Evolutionary conservation across 1,140 invertebrate genomes (phyloP).

Genomic region (Belonocnema kinseyi): DNA sequence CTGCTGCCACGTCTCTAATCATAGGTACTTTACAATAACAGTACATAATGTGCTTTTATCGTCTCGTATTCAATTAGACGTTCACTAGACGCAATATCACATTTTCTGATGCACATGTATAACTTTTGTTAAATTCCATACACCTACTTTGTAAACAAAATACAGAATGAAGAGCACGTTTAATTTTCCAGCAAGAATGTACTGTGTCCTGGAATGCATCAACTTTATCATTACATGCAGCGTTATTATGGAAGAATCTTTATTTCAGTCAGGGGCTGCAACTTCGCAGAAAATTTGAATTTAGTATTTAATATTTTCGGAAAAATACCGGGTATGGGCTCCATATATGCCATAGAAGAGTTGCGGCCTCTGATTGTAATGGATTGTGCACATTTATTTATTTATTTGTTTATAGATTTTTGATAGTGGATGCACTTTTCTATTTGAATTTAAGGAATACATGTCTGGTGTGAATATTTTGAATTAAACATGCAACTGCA

Average conservation of each 20-base stretch:
- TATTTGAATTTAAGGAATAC: neutral
- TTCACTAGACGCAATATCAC: neutral
- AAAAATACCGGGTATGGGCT: too few species aligned
- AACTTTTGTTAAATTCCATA: too few species aligned
- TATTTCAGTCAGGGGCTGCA: neutral
- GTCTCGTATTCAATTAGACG: slow-evolving; percentile 40
- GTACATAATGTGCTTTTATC: slow-evolving; percentile 66
- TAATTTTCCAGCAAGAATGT: too few species aligned
- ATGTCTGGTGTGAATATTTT: neutral
- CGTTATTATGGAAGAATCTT: neutral
- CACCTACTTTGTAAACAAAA: too few species aligned
- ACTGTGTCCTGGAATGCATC: too few species aligned
- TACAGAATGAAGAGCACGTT: too few species aligned
- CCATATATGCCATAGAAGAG: too few species aligned
- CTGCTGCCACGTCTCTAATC: slow-evolving; percentile 80
- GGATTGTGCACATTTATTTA: neutral
- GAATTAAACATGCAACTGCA: slow-evolving; percentile 9
- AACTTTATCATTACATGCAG: neutral
- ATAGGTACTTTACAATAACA: slow-evolving; percentile 72
- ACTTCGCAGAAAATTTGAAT: too few species aligned
- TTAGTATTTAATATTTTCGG: too few species aligned
- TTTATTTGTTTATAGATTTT: too few species aligned
- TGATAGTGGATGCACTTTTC: too few species aligned
- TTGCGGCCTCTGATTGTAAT: neutral
- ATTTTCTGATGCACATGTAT: neutral